These are phyloP conservation scores for Calypte anna DNA, from an alignment of 2,113 vertebrate species.

Conservation along the genomic window DNA sequence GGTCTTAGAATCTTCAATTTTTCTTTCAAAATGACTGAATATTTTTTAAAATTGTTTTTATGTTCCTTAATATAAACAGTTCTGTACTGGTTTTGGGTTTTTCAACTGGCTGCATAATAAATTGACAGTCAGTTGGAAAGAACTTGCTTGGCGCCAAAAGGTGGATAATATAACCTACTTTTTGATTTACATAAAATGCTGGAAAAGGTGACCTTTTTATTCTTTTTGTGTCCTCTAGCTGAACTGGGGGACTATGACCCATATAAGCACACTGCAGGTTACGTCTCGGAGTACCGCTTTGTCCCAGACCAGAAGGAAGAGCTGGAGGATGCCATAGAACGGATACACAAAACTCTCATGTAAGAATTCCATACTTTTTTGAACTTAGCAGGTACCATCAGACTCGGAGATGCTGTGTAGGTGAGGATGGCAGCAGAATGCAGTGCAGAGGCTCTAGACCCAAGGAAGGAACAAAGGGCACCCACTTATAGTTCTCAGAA, in stretches of 20 bases:
- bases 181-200: background rate
- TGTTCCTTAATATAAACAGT: background rate
- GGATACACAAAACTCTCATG: constrained; percentile 87
- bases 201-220: background rate
- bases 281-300: constrained; percentile 89
- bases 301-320: constrained; percentile 91
- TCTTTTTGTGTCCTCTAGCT: constrained; percentile 68
- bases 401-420: background rate
- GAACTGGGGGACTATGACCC: constrained; percentile 90
- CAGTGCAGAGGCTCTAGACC: background rate
- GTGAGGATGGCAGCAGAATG: background rate
- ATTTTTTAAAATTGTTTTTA: background rate
- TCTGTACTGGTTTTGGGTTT: background rate
- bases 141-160: background rate
- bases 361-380: constrained; percentile 69
- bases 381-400: background rate
- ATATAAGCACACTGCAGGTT: constrained; percentile 82
- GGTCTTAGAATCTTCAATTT: background rate
- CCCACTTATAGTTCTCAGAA: background rate
- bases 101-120: background rate
- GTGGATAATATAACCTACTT: background rate
- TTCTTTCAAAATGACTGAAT: background rate
- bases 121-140: background rate
- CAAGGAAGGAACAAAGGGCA: background rate
- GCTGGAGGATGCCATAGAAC: constrained; percentile 86